Evolutionary conservation across 53 echinoderm and acorn worm genomes (phyloP).

Genomic region (Luidia sarsii): DNA sequence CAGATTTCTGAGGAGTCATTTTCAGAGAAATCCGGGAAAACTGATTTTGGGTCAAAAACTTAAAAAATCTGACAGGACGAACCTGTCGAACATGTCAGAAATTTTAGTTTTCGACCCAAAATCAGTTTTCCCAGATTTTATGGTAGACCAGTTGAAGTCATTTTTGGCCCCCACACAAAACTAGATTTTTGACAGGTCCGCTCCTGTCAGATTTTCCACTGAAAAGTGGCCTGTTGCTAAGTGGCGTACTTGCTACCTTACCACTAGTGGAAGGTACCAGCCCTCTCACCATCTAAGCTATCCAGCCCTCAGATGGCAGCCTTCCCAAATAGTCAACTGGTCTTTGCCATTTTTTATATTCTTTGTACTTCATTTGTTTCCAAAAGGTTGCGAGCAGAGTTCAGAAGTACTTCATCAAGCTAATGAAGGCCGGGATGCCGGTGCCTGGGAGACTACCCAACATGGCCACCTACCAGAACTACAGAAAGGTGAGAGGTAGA

Average conservation of each 20-base stretch:
- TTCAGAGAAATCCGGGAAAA: no score
- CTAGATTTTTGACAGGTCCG: no score
- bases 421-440: slow-evolving; percentile 91
- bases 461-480: slow-evolving; percentile 48
- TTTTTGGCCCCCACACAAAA: no score
- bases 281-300: no score
- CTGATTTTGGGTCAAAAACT: no score
- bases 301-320: no score
- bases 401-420: slow-evolving; percentile 97
- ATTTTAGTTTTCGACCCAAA: no score
- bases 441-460: slow-evolving; percentile 71
- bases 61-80: background rate
- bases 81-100: background rate
- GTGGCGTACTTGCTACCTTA: background rate
- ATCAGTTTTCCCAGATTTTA: no score
- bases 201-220: background rate
- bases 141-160: no score
- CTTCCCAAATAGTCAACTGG: no score
- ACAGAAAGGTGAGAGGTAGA: slow-evolving; percentile 54
- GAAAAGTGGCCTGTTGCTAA: background rate
- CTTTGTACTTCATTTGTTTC: background rate
- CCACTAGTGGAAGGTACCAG: background rate
- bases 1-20: background rate
- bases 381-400: slow-evolving; percentile 99
- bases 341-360: background rate